Evolutionary conservation across 2,888 invertebrate species (phyloP), one percentile per base, ranked within the genome.

Genomic region (Rhamnusium bicolor): DNA sequence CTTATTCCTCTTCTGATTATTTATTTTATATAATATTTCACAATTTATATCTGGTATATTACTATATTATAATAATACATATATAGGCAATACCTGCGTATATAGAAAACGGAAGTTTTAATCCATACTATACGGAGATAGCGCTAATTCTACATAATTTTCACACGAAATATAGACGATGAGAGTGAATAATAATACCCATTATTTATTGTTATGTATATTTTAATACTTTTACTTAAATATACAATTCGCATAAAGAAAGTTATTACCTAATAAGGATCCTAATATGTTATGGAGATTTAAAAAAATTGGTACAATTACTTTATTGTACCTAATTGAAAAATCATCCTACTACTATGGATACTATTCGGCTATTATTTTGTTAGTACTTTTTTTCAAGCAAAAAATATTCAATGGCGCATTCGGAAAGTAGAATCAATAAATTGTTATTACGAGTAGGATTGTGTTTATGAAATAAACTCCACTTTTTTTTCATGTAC

Each of bases 151-250:
- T 46, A 67, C 54, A 70, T 62, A 56, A 56, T 58, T 58, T 74
- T 74, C 74, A 60, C 74, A 74, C 71, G 71, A 69, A 58, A 71
- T 54, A 19, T 46, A 69, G 53, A 71, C 74, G 69, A 74, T 74
- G 74, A 60, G 54, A 66, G 61, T 71, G 56, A 60, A 66, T 71
- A 74, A 74, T 74, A 74, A 74, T 74, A 69, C 54, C 68, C 69
- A 69, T 74, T 74, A 74, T 74, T 71, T 71, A 61, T 56, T 67
- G 70, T 67, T 68, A 68, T 73, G 68, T 66, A 71, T 61, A 65
- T 63, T 29, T 49, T 69, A 53, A 69, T 68, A 71, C 71, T 71
- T 58, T 67, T 54, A 68, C 51, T 67, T 74, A 67, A 70, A 54
- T 61, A 53, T 70, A 71, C 67, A 71, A 61, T 74, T 74, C 73